phyloP scores from a whole-genome alignment of 2,888 invertebrate species.

The Orthosia gothica region DNA sequence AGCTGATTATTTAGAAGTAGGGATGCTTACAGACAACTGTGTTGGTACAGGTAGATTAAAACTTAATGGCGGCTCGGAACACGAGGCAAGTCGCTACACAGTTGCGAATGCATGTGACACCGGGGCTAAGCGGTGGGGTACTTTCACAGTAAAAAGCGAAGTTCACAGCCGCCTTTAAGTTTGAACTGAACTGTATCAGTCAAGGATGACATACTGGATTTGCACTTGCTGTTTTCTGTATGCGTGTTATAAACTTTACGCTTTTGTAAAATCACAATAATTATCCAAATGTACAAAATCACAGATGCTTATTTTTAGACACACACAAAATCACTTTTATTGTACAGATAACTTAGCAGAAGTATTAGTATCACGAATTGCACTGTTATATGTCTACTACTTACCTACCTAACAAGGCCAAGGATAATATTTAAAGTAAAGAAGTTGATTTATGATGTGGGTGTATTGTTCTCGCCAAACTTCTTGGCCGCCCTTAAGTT shows the following conservation, averaged over 20 bases:
- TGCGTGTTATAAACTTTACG: no score
- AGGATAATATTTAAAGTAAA: not conserved
- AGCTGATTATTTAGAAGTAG: constrained; percentile 21
- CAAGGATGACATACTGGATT: not conserved
- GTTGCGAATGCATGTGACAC: no score
- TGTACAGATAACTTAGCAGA: constrained; percentile 42
- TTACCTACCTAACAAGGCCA: not conserved
- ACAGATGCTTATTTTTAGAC: constrained; percentile 49
- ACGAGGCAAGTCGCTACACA: no score
- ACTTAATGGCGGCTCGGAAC: no score
- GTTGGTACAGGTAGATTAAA: not conserved
- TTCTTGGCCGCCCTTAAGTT: no score
- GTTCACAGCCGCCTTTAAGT: no score
- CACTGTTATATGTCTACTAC: constrained; percentile 3
- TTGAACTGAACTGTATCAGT: not conserved
- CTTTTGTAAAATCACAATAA: constrained; percentile 24
- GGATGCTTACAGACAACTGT: constrained; percentile 4
- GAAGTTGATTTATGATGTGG: not conserved
- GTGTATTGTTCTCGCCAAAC: no score
- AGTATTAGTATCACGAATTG: constrained; percentile 22
- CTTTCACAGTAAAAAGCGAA: no score
- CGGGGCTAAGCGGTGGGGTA: no score
- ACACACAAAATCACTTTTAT: constrained; percentile 38
- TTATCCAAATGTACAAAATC: constrained; percentile 25
- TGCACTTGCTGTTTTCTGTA: no score